phyloP scores from a whole-genome alignment of 2,888 invertebrate species.

The Luperina nickerlii region DNA sequence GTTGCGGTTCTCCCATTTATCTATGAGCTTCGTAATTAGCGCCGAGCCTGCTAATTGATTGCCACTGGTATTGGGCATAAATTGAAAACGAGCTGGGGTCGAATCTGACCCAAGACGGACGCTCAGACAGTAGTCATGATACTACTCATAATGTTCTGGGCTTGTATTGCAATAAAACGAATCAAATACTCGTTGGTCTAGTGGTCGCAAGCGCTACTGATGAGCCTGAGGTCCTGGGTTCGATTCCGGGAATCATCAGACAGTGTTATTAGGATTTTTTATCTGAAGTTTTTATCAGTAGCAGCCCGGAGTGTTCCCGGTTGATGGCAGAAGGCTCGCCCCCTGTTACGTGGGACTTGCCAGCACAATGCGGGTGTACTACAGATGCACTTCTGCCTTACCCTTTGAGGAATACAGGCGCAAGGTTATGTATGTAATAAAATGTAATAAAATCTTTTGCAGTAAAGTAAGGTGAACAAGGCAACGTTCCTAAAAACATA shows the following conservation, averaged over 20 bases:
- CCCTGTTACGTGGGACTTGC: neutral
- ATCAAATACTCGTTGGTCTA: neutral
- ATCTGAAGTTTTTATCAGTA: neutral
- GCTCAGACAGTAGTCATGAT: neutral
- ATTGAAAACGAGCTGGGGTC: conserved; percentile 5
- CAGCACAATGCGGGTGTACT: neutral
- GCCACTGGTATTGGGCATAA: conserved; percentile 4
- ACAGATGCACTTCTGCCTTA: neutral
- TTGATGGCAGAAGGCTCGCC: neutral
- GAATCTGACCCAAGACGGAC: neutral
- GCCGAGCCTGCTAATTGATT: conserved; percentile 45
- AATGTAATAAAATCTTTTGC: neutral
- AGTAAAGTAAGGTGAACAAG: neutral
- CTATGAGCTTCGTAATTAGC: conserved; percentile 65
- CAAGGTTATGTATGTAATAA: neutral
- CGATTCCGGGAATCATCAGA: neutral
- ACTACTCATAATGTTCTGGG: neutral
- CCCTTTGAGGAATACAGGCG: neutral
- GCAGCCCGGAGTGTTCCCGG: neutral
- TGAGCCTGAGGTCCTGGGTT: neutral
- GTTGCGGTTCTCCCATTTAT: conserved; percentile 62
- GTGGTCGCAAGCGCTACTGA: neutral
- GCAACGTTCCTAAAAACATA: neutral
- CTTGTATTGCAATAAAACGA: neutral
- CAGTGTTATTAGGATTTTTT: neutral